Base-by-base conservation (phyloP, 2,797 vertebrate genomes). In the Microctenopoma stevenorrisi region DNA sequence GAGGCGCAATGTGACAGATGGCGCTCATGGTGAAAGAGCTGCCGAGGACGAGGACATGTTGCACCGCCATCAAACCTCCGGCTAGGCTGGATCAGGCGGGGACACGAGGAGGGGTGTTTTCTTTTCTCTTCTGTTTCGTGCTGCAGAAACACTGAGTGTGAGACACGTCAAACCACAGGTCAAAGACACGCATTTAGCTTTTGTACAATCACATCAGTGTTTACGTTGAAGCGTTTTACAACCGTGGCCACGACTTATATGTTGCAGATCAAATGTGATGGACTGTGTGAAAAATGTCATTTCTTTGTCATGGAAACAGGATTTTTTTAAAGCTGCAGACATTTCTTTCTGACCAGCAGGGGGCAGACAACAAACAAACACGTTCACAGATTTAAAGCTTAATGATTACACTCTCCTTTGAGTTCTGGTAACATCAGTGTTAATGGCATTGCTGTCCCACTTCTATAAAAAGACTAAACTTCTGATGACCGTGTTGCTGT, bases 1-100 rank as follows among this genome's bases (percentile, higher is more conserved):
- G 61, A 84, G 69, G 76, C 43, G 47, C 69, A 22, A 77, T 68
- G 74, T 88, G 88, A 85, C 86, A 85, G 84, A 85, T 79, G 84
- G 76, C 54, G 80, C 82, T 85, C 72, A 35, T n/a, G 78, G 78
- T 79, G 76, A 55, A 67, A 71, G 72, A 76, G 76, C 78, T 51
- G 70, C 63, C n/a, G 76, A 76, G 76, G 63, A 78, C 37, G 75
- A 74, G 80, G 69, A 75, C 71, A 5, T 25, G 77, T 57, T 15
- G 72, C 69, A 30, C 28, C 12, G 60, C 67, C 71, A 40, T 57
- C 80, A 62, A 62, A 76, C 67, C 76, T 71, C 57, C 43, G 25
- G 51, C 4, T 8, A 63, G 46, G 4, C 62, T 0, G 48, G 64
- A 43, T 37, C 26, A 2, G 53, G 48, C 64, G 3, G 64, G 55